Conservation (phyloP, 2,797 vertebrate species). For the Gymnocypris eckloni region DNA sequence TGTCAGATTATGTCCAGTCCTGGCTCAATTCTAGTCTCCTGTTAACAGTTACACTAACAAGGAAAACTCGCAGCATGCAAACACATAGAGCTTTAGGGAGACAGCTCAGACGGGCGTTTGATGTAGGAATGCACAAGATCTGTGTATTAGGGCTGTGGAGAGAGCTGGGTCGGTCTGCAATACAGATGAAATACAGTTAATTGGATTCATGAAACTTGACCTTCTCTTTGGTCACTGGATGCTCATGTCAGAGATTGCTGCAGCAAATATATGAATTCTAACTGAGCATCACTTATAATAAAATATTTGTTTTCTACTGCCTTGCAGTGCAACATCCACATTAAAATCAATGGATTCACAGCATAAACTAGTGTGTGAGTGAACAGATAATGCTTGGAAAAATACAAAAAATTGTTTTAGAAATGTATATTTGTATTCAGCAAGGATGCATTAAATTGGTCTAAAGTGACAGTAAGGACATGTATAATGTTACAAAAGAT, state of each 20-base stretch:
- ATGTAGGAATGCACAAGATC: neutral
- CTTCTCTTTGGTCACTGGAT: neutral
- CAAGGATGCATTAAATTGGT: neutral
- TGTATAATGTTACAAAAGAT: neutral
- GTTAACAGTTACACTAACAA: constrained; percentile 22
- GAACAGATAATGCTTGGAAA: neutral
- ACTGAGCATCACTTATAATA: neutral
- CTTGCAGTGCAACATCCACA: neutral
- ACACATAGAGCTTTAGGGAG: neutral
- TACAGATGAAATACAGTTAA: neutral
- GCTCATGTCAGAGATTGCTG: neutral
- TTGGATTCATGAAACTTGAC: neutral
- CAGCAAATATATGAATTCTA: neutral
- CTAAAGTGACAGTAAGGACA: neutral
- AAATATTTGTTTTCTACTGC: neutral
- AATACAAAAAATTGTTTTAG: neutral
- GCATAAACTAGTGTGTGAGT: neutral
- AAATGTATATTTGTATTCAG: neutral
- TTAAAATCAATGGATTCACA: neutral
- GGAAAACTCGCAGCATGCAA: constrained; percentile 17
- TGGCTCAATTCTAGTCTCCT: constrained; percentile 1
- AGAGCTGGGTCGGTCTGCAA: neutral
- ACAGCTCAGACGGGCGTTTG: neutral
- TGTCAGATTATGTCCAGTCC: constrained; percentile 16
- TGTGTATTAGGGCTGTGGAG: neutral